Evolutionary conservation across 2,113 vertebrate genomes (phyloP).

Genomic region (Acrocephalus kingi): DNA sequence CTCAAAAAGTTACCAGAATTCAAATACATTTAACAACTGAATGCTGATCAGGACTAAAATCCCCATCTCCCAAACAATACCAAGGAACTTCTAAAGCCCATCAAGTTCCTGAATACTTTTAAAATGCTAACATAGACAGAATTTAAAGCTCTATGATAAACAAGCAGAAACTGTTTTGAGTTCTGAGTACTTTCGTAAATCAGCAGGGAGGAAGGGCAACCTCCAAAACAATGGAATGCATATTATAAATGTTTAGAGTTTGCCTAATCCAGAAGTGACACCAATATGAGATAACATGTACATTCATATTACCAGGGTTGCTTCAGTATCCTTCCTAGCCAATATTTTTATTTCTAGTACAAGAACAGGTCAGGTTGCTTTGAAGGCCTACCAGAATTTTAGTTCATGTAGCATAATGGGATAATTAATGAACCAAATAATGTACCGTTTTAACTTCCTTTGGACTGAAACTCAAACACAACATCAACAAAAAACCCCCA

Average conservation of each 20-base stretch:
- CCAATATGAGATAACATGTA: not conserved
- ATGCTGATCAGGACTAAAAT: not conserved
- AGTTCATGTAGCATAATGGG: not conserved
- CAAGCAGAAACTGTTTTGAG: not conserved
- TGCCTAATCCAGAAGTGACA: not conserved
- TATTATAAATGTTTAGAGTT: not conserved
- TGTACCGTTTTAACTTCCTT: not conserved
- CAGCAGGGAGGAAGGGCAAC: not conserved
- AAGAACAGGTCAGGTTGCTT: not conserved
- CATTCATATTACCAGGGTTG: not conserved
- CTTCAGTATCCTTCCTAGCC: not conserved
- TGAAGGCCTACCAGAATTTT: not conserved
- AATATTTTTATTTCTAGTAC: not conserved
- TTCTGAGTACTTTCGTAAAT: not conserved
- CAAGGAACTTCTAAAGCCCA: not conserved
- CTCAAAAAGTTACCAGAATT: not conserved
- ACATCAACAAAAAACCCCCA: fast-evolving
- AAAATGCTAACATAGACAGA: not conserved
- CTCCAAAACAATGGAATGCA: not conserved
- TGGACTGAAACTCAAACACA: not conserved
- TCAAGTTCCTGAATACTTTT: not conserved
- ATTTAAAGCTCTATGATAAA: not conserved
- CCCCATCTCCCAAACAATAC: not conserved
- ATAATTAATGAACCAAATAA: not conserved
- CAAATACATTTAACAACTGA: not conserved